A percentile compares a stretch with the other conserved stretches of the same genome.
phyloP scores from a whole-genome alignment of 1,140 invertebrate genomes.

The Drosophila melanogaster region DNA sequence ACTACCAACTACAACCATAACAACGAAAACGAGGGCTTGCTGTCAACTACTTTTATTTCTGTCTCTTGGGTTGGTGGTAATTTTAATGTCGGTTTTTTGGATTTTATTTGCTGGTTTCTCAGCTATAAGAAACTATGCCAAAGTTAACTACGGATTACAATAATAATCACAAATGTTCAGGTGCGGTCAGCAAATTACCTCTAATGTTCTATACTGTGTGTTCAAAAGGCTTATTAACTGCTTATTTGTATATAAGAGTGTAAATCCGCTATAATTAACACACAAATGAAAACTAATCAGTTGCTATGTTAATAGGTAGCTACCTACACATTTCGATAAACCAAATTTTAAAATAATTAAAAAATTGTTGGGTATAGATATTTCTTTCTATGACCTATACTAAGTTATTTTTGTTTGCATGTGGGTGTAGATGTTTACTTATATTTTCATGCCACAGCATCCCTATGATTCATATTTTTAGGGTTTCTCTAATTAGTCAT shows the following conservation, averaged over 20 bases:
- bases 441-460: background rate
- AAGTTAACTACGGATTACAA: constrained; percentile 76
- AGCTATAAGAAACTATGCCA: constrained; percentile 69
- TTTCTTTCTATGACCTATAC: no score
- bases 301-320: no score
- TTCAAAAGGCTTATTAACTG: no score
- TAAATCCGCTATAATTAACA: background rate
- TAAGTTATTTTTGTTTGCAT: no score
- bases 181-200: constrained; percentile 11
- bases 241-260: background rate
- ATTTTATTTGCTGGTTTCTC: constrained; percentile 71
- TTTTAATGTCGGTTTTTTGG: constrained; percentile 61
- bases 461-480: background rate
- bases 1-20: constrained; percentile 2
- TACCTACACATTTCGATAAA: background rate
- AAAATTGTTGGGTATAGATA: no score
- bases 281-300: background rate
- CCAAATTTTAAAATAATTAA: background rate
- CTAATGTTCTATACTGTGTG: background rate
- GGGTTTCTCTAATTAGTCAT: background rate
- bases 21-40: constrained; percentile 36
- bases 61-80: constrained; percentile 63
- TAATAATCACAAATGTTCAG: constrained; percentile 67
- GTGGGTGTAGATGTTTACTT: no score
- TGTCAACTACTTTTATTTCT: constrained; percentile 55